These are phyloP conservation scores for Keiferia lycopersicella DNA, from an alignment of 2,888 invertebrate genomes.

Conservation along the genomic window DNA sequence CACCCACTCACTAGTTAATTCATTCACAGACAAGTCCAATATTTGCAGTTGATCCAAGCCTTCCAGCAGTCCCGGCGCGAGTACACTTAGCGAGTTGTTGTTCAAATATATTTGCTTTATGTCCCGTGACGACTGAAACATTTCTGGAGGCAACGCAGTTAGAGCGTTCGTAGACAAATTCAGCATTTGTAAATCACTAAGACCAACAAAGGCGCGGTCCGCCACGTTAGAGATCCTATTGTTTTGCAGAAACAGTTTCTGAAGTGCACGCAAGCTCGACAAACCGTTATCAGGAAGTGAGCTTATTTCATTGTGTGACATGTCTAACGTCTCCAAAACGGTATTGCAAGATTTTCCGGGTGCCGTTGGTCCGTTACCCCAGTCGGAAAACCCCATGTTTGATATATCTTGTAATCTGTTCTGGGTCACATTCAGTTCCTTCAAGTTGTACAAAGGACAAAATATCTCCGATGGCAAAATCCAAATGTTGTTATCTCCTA, in stretches of 20 bases:
- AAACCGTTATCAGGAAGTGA: constrained; percentile 86
- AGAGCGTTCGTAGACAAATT: constrained; percentile 91
- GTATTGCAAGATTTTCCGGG: constrained; percentile 86
- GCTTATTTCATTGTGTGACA: constrained; percentile 88
- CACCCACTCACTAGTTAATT: constrained; percentile 89
- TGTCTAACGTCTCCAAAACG: constrained; percentile 85
- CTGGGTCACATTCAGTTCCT: constrained; percentile 86
- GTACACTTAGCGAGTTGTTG: constrained; percentile 88
- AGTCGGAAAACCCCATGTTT: constrained; percentile 88
- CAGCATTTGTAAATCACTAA: constrained; percentile 85
- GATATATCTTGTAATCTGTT: constrained; percentile 90
- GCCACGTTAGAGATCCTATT: constrained; percentile 88
- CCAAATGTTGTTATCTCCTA: constrained; percentile 90
- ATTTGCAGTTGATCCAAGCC: constrained; percentile 87
- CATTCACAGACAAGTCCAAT: constrained; percentile 87
- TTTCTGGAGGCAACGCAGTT: constrained; percentile 88
- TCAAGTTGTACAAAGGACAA: constrained; percentile 86
- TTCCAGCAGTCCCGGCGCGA: constrained; percentile 88
- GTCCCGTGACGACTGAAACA: constrained; percentile 87
- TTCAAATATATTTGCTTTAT: constrained; percentile 87
- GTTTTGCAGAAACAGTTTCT: constrained; percentile 86
- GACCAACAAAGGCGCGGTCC: constrained; percentile 87
- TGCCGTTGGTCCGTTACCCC: constrained; percentile 85
- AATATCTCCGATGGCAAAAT: constrained; percentile 86
- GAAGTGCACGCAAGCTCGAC: constrained; percentile 85